Evolutionary conservation across 2,797 vertebrate species (phyloP).

Genomic region (Lemur catta): DNA sequence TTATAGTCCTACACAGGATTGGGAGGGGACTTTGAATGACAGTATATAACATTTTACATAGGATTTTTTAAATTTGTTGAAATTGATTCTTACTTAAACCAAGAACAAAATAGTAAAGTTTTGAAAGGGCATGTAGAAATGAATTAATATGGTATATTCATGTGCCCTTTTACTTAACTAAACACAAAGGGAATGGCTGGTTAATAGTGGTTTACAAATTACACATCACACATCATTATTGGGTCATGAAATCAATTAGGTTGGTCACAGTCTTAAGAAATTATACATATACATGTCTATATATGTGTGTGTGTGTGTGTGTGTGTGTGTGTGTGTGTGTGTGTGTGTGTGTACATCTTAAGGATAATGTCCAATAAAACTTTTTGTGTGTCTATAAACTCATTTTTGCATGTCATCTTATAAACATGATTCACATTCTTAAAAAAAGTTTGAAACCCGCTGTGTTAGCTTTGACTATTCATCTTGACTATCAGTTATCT

Average conservation of each 20-base stretch:
- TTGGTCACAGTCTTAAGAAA: background rate
- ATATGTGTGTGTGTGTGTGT: background rate
- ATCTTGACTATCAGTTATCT: background rate
- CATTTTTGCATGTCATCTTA: background rate
- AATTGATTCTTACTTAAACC: slow-evolving; percentile 36
- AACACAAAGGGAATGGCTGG: background rate
- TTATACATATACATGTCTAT: background rate
- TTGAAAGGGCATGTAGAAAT: background rate
- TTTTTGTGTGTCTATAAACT: background rate
- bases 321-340: background rate
- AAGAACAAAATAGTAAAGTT: slow-evolving; percentile 39
- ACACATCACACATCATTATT: background rate
- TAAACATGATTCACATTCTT: background rate
- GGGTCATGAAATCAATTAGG: background rate
- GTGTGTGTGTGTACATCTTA: background rate
- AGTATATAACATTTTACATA: background rate
- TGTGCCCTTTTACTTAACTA: background rate
- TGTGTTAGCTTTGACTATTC: background rate
- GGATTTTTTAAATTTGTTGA: background rate
- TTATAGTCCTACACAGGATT: background rate
- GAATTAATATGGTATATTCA: background rate
- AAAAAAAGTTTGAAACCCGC: background rate
- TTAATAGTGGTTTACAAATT: background rate
- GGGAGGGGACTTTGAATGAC: background rate
- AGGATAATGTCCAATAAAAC: background rate